Percentiles rank a stretch among this genome's conserved stretches.
Conservation (phyloP, 2,113 vertebrate species). For the Peromyscus californicus region DNA sequence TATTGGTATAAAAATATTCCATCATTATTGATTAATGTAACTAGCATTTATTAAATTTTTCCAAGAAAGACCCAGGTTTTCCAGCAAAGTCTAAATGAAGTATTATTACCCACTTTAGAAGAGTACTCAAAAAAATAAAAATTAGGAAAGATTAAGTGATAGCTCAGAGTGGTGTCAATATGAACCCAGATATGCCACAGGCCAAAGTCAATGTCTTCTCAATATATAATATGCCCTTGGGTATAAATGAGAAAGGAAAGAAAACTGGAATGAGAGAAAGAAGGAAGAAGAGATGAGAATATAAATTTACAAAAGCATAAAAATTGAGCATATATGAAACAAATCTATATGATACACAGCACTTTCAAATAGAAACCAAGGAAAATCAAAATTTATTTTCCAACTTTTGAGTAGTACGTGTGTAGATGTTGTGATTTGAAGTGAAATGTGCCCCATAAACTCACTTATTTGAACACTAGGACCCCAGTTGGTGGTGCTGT, state of each 20-base stretch:
- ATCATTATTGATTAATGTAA: not conserved
- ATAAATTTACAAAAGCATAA: not conserved
- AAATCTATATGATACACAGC: not conserved
- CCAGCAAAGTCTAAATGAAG: slow-evolving; percentile 24
- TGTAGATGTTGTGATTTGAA: not conserved
- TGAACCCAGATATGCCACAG: not conserved
- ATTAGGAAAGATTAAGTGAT: not conserved
- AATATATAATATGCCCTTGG: no score
- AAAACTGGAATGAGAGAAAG: not conserved
- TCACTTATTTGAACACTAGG: not conserved
- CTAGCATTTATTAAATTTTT: not conserved
- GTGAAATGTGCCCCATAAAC: not conserved
- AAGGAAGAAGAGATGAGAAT: not conserved
- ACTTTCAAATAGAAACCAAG: not conserved
- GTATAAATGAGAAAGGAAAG: not conserved
- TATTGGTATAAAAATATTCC: not conserved
- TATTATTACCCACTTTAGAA: not conserved
- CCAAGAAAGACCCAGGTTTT: not conserved
- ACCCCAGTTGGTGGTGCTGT: not conserved
- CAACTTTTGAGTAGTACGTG: not conserved
- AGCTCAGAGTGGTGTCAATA: not conserved
- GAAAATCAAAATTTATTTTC: not conserved
- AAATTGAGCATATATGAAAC: not conserved
- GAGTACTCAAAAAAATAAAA: not conserved
- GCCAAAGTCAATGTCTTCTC: not conserved